Evolutionary conservation across 2,113 vertebrate species (phyloP).

Genomic region (Nycticorax nycticorax): DNA sequence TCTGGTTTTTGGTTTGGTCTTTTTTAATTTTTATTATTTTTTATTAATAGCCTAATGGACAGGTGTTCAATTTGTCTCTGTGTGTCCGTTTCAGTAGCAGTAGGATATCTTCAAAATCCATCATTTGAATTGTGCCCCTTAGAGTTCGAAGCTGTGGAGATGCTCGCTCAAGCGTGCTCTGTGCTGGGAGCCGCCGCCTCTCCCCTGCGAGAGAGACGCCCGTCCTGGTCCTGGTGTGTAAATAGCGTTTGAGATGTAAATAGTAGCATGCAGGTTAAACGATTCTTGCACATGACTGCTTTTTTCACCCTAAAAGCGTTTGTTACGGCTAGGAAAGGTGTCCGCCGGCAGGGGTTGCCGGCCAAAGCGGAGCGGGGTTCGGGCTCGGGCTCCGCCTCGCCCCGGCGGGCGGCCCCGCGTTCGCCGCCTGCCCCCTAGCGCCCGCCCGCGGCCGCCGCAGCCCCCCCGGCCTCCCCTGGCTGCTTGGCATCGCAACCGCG

Average conservation of each 20-base stretch:
- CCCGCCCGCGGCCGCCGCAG: neutral
- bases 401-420: neutral
- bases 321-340: neutral
- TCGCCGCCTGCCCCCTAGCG: neutral
- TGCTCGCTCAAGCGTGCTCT: neutral
- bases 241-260: slow-evolving; percentile 35
- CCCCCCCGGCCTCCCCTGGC: neutral
- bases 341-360: neutral
- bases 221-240: neutral
- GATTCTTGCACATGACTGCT: slow-evolving; percentile 25
- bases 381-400: neutral
- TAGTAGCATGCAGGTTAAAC: slow-evolving; percentile 29
- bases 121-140: neutral
- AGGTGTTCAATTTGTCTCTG: neutral
- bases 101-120: neutral
- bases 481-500: neutral
- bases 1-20: neutral
- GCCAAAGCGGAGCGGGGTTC: accelerated
- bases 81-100: neutral
- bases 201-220: neutral
- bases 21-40: too few relatives aligned
- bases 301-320: neutral
- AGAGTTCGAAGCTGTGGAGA: neutral
- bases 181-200: neutral
- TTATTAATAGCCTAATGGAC: neutral